Base-by-base conservation (phyloP, 2,888 invertebrate genomes). In the Oligia fasciuncula region DNA sequence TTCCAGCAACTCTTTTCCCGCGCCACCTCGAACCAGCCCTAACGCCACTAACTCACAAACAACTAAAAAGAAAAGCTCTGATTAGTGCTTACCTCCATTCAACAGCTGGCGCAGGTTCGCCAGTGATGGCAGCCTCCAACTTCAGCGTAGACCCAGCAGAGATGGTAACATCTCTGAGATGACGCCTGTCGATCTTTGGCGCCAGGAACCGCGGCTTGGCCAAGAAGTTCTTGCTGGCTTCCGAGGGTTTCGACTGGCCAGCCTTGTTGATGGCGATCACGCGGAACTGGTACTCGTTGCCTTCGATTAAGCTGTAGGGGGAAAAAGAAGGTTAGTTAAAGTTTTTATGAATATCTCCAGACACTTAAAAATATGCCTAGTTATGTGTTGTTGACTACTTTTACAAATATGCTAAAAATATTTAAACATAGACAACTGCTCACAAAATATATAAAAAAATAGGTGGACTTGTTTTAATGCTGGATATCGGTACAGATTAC, bases 241-340 rank as follows among this genome's bases (percentile, higher is more conserved):
- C 98, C 14, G 99, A 99, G 0, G 99, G 99, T 89, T 99, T 98
- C 91, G 99, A 99, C 92, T 98, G 98, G 0, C 99, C 99, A 17
- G 99, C 99, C 94, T 99, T 99, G 96, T 99, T 99, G 76, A 99
- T 97, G 14, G 99, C 99, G 87, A 99, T 98, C 54, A 99, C 98
- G 54, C 99, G 98, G 98, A 99, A 99, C 95, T 99, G 99, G 94
- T 99, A 99, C 93, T 99, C 99, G 93, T 99, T 99, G 88, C 99
- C 99, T 97, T 99, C 99, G 91, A 98, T 98, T 71, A 99, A 95
- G 66, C 97, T 97, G 93, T 0, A 43, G 43, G 8, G 4, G 23
- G 35, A 23, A 63, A 2, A 40, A 11, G 8, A 35, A 35, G 35
- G 9, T 65, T 11, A 65, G 40, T 65, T 65, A 35, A 29, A 29